These are phyloP conservation scores for Panzeria rudis DNA, from an alignment of 2,888 invertebrate genomes.

Conservation along the genomic window DNA sequence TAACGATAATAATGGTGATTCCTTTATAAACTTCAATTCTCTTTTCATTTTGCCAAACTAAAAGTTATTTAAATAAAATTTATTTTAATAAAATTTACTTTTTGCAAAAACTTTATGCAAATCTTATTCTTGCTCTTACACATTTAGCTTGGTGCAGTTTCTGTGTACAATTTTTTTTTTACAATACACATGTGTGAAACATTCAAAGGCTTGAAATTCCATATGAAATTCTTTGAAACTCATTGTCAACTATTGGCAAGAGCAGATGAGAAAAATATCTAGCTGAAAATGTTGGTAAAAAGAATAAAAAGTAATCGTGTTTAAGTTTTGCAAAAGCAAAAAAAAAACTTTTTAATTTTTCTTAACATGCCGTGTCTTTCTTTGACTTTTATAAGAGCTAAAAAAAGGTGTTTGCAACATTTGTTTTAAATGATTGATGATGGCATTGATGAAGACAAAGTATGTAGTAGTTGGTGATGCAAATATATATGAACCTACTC, in stretches of 20 bases:
- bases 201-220: constrained; percentile 19
- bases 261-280: background rate
- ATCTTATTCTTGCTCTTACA: constrained; percentile 51
- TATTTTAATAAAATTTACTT: constrained; percentile 66
- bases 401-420: constrained; percentile 56
- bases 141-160: background rate
- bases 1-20: constrained; percentile 45
- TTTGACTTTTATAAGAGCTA: background rate
- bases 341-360: constrained; percentile 11
- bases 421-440: constrained; percentile 70
- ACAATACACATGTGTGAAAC: constrained; percentile 42
- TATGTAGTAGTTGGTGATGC: constrained; percentile 10
- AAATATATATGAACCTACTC: background rate
- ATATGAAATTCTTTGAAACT: constrained; percentile 6
- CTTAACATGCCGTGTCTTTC: background rate
- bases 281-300: background rate
- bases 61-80: constrained; percentile 69
- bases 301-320: background rate
- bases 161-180: background rate
- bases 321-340: background rate
- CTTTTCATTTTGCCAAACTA: constrained; percentile 13
- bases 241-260: background rate
- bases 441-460: constrained; percentile 71
- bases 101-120: constrained; percentile 64
- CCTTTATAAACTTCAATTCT: constrained; percentile 21